Base-by-base conservation (phyloP, 92 coral and sea anemone genomes). In the Actinostola sp. region DNA sequence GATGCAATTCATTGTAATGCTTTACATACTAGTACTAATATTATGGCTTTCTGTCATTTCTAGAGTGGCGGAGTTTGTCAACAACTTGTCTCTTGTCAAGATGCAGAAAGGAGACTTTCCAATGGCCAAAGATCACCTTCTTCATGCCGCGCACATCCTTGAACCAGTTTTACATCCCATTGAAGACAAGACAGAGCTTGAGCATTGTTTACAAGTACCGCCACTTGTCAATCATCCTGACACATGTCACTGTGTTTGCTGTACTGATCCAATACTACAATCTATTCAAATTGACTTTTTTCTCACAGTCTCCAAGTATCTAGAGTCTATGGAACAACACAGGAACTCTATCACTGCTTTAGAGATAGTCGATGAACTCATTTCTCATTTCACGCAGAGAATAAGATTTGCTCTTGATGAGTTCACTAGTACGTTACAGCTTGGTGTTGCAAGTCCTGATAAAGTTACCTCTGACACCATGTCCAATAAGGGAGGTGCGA, bases 181-280 rank as follows among this genome's bases (percentile, higher is more conserved):
- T 38, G 57, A 73, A 21, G 80, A 73, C 5, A n/a, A 21, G 56
- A 33, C 30, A 8, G 72, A 60, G 33, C 38, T 44, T 53, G 55
- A 70, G 53, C 56, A 70, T 1, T 59, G 73, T 27, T 42, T 82
- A 23, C 70, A 80, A 59, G 84, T 68, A 12, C 79, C 84, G 41
- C 65, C 79, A 34, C 55, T 87, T 44, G 33, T 83, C 62, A 73
- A 69, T 8, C 97, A 90, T 50, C 79, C 84, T 10, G 70, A 79
- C 16, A 41, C 68, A 4, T 90, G 97, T 31, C 61, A 71, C 38
- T 86, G 92, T 28, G 72, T 77, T 41, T 57, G 82, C 65, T 90
- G 96, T 63, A 55, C 70, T 76, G 97, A 90, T 45, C 79, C 85
- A 36, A 81, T 76, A 61, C 57, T 90, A 46, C 97, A 87, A 29